Conservation (phyloP, 2,113 vertebrate genomes). For the Grallaria varia region DNA sequence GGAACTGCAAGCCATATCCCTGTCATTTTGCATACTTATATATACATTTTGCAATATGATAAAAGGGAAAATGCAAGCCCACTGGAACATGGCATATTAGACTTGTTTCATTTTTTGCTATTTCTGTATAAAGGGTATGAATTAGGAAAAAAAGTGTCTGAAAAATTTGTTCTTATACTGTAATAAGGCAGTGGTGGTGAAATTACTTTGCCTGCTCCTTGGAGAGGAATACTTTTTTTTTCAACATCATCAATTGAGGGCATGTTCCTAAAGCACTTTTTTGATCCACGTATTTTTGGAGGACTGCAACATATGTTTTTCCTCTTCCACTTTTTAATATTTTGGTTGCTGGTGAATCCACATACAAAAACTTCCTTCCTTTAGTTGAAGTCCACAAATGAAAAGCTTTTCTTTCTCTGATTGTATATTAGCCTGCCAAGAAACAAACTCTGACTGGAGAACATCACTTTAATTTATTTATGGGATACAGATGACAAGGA, state of each 20-base stretch:
- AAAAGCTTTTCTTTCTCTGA: constrained; percentile 79
- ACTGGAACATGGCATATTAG: neutral
- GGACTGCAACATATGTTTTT: constrained; percentile 73
- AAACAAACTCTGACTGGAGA: constrained; percentile 80
- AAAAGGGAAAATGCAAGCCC: neutral
- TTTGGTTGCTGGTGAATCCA: constrained; percentile 74
- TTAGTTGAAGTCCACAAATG: constrained; percentile 77
- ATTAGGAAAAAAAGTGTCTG: neutral
- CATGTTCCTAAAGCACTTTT: constrained; percentile 44
- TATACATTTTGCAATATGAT: neutral
- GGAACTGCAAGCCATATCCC: neutral
- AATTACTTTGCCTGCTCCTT: neutral
- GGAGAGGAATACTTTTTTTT: constrained; percentile 15
- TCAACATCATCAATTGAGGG: neutral
- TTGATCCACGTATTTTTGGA: constrained; percentile 49
- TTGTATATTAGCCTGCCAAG: constrained; percentile 81
- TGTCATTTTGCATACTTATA: neutral
- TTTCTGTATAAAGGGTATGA: neutral
- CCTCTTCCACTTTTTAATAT: constrained; percentile 79
- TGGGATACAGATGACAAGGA: constrained; percentile 83
- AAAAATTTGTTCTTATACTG: neutral
- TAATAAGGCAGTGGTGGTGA: neutral
- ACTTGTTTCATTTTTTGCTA: neutral
- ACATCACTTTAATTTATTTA: constrained; percentile 87
- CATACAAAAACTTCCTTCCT: constrained; percentile 81